These are phyloP conservation scores for Monodelphis domestica DNA, from an alignment of 2,797 vertebrate genomes.

Conservation along the genomic window DNA sequence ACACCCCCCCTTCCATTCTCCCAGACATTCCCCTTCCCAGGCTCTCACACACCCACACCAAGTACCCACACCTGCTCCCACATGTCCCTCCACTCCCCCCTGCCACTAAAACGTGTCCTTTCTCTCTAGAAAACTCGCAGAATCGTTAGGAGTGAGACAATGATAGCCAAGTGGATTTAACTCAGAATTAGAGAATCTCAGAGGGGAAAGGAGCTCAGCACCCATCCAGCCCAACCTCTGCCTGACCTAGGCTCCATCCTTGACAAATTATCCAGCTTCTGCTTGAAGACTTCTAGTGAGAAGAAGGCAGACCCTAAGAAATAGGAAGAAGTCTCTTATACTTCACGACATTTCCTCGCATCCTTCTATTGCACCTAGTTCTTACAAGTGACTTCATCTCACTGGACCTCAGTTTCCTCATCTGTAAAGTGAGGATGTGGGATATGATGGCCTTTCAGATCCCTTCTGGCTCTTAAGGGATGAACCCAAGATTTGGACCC, in stretches of 20 bases:
- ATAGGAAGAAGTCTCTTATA: background rate
- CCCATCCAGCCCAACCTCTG: background rate
- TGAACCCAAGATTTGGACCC: background rate
- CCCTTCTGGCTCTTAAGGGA: too few relatives aligned
- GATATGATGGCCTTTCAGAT: background rate
- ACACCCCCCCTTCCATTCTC: background rate
- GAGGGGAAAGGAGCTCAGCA: background rate
- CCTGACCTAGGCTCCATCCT: background rate
- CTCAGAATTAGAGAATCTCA: background rate
- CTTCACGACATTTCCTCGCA: background rate
- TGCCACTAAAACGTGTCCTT: background rate
- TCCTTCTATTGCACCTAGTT: background rate
- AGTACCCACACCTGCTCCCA: background rate
- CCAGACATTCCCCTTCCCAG: background rate
- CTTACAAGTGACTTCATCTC: background rate
- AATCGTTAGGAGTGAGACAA: background rate
- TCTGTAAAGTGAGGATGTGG: background rate
- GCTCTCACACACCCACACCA: background rate
- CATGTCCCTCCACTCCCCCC: too few relatives aligned
- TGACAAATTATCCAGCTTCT: background rate
- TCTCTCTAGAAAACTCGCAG: background rate
- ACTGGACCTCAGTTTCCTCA: background rate
- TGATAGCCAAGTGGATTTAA: background rate
- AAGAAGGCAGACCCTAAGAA: background rate
- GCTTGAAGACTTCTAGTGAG: background rate